Evolutionary conservation across 2,888 invertebrate genomes (phyloP).

Genomic region (Leptopilina syphax): DNA sequence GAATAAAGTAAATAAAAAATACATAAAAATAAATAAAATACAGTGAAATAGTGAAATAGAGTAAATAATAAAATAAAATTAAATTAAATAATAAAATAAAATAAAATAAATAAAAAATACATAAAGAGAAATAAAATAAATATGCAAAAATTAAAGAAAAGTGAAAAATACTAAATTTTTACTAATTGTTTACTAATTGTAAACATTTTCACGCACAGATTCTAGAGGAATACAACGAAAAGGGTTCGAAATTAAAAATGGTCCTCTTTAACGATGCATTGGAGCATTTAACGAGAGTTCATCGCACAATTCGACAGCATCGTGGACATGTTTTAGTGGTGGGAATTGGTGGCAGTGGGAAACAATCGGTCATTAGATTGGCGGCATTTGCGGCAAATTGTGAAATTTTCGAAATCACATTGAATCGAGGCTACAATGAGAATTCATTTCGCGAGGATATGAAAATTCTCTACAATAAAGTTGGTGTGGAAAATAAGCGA

Average conservation of each 20-base stretch:
- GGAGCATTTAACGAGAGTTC: conserved; percentile 92
- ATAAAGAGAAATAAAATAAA: too few relatives aligned
- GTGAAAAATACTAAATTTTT: too few relatives aligned
- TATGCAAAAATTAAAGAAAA: too few relatives aligned
- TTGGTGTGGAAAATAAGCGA: conserved; percentile 88
- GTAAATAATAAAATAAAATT: too few relatives aligned
- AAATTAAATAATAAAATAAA: too few relatives aligned
- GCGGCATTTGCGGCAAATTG: conserved; percentile 91
- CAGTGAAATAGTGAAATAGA: too few relatives aligned
- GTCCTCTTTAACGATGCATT: conserved; percentile 95
- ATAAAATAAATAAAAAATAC: too few relatives aligned
- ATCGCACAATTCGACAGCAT: conserved; percentile 90
- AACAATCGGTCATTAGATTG: conserved; percentile 87
- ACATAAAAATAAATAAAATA: too few relatives aligned
- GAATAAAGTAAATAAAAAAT: too few relatives aligned
- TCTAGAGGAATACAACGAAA: conserved; percentile 90
- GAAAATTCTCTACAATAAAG: conserved; percentile 85
- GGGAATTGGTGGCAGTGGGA: conserved; percentile 94
- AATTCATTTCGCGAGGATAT: conserved; percentile 90
- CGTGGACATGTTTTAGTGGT: conserved; percentile 91
- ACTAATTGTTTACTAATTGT: too few relatives aligned
- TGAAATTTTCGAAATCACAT: conserved; percentile 88
- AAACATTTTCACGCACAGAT: conserved; percentile 79
- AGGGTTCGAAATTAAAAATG: conserved; percentile 83
- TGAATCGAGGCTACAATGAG: conserved; percentile 92